Evolutionary conservation across 2,113 vertebrate genomes (phyloP), one percentile per base, ranked within the genome.

Genomic region (Callocephalon fimbriatum): DNA sequence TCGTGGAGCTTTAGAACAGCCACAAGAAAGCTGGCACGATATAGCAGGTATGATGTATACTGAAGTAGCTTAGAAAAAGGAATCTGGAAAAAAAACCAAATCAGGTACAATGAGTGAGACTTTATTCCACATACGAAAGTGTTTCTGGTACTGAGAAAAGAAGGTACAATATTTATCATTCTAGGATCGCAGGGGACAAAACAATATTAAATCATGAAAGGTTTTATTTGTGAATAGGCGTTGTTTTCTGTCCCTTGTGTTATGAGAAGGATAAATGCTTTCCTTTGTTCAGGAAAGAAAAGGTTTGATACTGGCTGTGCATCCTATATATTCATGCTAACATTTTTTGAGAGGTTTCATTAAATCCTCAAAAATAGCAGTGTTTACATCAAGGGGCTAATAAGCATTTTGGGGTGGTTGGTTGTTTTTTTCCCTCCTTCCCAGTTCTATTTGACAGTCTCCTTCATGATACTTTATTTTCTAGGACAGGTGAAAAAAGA

Each of bases 81-180:
- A 88, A 72, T 74, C 80, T 94, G 78, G 73, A 75, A 88, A 79
- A 77, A 70, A 86, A 10, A 0, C 2, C 72, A 67, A 7, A 58
- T 38, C 47, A 44, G 90, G 85, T 92, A 88, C 86, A 96, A 97
- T 77, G 86, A 95, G 96, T 67, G 90, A 89, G 85, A 37, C 78
- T 93, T 93, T 96, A 94, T 92, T 90, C 75, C 90, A 94, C 75
- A 81, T 85, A 88, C 50, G 84, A 92, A 97, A 95, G 75, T 82
- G 58, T 62, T 95, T 96, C 83, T 80, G 70, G 86, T 86, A 35
- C 59, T 94, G 94, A 96, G 93, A 97, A 82, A 94, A 95, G 83
- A 71, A 92, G 63, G 70, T 91, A 84, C 58, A 91, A 95, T 92
- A 97, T 96, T 97, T 96, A 97, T 97, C 95, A 96, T 86, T 91